Conservation (phyloP, 1,140 invertebrate genomes). For the Penaeus chinensis region DNA sequence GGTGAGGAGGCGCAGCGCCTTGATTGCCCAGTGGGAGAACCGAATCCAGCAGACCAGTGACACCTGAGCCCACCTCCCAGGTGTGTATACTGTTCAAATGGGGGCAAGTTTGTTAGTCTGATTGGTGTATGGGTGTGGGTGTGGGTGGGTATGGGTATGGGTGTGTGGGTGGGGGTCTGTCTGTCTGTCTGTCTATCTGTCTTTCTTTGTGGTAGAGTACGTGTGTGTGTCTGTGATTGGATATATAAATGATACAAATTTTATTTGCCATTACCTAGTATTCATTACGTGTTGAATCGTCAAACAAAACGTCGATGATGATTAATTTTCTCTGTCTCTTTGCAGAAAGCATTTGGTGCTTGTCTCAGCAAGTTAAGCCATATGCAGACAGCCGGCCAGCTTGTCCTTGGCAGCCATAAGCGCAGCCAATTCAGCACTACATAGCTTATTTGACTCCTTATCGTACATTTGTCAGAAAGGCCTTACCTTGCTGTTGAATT, state of each 20-base stretch:
- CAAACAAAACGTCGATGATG: no score
- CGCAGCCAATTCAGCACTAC: constrained; percentile 28
- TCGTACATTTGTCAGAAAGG: constrained; percentile 30
- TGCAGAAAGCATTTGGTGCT: constrained; percentile 51
- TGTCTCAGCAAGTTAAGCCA: constrained; percentile 56
- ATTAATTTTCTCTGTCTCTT: neutral
- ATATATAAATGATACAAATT: no score
- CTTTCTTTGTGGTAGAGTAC: no score
- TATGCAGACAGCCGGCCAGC: constrained; percentile 52
- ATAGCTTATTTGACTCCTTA: constrained; percentile 18
- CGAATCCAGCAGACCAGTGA: constrained; percentile 68
- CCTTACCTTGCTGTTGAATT: constrained; percentile 19
- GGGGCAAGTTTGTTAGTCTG: no score
- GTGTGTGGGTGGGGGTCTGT: no score
- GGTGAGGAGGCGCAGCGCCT: constrained; percentile 69
- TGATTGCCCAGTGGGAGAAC: constrained; percentile 73
- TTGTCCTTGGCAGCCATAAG: constrained; percentile 42
- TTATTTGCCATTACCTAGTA: no score
- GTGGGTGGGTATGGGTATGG: no score
- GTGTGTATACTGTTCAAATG: neutral
- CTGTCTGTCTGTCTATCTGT: no score
- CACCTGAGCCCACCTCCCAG: constrained; percentile 42
- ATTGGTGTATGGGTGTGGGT: no score
- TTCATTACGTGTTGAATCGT: no score
- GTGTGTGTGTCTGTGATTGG: no score